Evolutionary conservation across 2,888 invertebrate genomes (phyloP), one percentile per base, ranked within the genome.

Genomic region (Drosophila seclusa): DNA sequence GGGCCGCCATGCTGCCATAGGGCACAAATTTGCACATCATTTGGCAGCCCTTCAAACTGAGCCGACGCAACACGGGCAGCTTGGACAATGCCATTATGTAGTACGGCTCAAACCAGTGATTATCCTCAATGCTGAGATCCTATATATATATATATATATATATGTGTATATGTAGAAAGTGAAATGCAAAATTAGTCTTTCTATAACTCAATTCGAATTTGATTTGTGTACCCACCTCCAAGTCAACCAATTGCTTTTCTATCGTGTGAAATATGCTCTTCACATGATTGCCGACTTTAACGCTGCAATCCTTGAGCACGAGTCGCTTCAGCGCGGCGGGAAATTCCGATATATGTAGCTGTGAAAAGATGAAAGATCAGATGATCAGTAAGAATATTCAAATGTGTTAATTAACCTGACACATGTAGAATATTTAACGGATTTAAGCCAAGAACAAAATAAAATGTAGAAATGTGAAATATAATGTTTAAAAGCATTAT

Each of bases 21-120:
- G 96, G 96, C 21, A 96, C 95, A 86, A 96, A 96, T 91, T 97
- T 96, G 0, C 94, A 94, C 73, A 97, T 92, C 55, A 95, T 94
- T 63, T 92, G 92, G 86, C 97, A 97, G 45, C 95, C 95, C 49
- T 95, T 94, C 77, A 96, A 92, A 64, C 95, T 94, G 7, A 97
- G 93, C 45, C 95, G 94, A 48, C 94, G 94, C 32, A 97, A 93
- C 8, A 93, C 92, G 2, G 94, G 93, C 88, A 96, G 93, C 93
- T 97, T 97, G 83, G 96, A 96, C 2, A 97, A 93, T 0, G 96
- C 95, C 92, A 97, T 94, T 13, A 97, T 93, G 50, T 95, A 95
- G 68, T 96, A 95, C 0, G 96, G 95, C 60, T 95, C 95, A 70
- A 97, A 94, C 97, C 97, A 97, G 8, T 94, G 93, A 89, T 96